Evolutionary conservation across 2,797 vertebrate species (phyloP), one percentile per base, ranked within the genome.

Genomic region (Argya squamiceps): DNA sequence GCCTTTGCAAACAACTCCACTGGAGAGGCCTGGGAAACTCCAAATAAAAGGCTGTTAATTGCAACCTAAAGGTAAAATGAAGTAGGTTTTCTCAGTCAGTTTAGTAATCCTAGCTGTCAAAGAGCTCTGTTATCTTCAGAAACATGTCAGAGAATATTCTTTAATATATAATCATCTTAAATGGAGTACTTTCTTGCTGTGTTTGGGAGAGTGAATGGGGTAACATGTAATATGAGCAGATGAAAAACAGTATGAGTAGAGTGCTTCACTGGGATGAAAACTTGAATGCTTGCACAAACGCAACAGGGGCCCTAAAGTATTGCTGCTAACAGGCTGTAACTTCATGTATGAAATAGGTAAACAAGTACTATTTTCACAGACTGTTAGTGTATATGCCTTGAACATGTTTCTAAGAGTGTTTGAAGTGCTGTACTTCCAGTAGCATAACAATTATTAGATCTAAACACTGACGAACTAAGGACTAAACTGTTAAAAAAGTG

Each of bases 51-150:
- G 19, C 71, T 86, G 50, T 43, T 89, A 88, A 92, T 88, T 15
- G 27, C 49, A 92, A 62, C n/a, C 74, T 56, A 73, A 77, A 92
- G 32, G 55, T 84, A 83, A 92, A 90, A 84, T 82, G 21, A 88
- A 93, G 79, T 87, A 71, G 43, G 19, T 52, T 69, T 97, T 97
- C 91, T 96, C 68, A 73, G 75, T 76, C 82, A 78, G 43, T 62
- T 92, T 92, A 95, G 58, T 77, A 78, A 95, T 95, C 82, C 37
- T 70, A 43, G 11, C 78, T 32, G 60, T 69, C 56, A 85, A 50
- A 92, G 37, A 88, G 50, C 46, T 60, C 30, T 73, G 24, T 36
- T 91, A 39, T 44, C 56, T 95, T 91, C 69, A 86, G 62, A 89
- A 91, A 67, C 15, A 11, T 41, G 30, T 89, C 55, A 81, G 70